Conservation (phyloP, 23 tunicate genomes). For the Styela clava region DNA sequence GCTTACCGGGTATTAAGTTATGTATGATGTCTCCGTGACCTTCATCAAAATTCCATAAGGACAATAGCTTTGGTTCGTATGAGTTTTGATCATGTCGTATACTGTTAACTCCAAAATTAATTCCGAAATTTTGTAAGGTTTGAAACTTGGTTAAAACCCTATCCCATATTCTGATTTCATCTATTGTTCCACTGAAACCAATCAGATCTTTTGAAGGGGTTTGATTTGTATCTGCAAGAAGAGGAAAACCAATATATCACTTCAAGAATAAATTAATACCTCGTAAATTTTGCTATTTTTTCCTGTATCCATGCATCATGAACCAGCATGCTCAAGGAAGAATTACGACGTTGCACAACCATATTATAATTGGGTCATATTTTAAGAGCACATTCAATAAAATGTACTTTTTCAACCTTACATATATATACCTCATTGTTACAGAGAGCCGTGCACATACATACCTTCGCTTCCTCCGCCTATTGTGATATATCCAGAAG, state of each 20-base stretch:
- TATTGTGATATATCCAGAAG: constrained; percentile 6
- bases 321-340: too few relatives aligned
- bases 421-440: too few relatives aligned
- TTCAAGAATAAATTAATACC: too few relatives aligned
- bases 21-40: not conserved
- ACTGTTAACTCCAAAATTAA: constrained; percentile 11
- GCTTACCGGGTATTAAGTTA: not conserved
- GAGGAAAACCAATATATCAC: too few relatives aligned
- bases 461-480: constrained; percentile 23
- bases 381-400: too few relatives aligned
- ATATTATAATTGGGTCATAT: too few relatives aligned
- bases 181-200: constrained; percentile 26
- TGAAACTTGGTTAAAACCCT: constrained; percentile 12
- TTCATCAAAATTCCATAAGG: constrained; percentile 32
- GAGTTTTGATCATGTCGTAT: not conserved
- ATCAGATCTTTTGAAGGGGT: too few relatives aligned
- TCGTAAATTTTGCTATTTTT: too few relatives aligned
- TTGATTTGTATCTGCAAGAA: not conserved
- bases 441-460: too few relatives aligned
- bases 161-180: constrained; percentile 34
- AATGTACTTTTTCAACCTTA: too few relatives aligned
- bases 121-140: constrained; percentile 34
- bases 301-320: too few relatives aligned
- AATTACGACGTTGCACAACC: too few relatives aligned
- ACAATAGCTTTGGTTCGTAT: not conserved